Evolutionary conservation across 2,113 vertebrate genomes (phyloP).

Genomic region (Leptocoma aspasia): DNA sequence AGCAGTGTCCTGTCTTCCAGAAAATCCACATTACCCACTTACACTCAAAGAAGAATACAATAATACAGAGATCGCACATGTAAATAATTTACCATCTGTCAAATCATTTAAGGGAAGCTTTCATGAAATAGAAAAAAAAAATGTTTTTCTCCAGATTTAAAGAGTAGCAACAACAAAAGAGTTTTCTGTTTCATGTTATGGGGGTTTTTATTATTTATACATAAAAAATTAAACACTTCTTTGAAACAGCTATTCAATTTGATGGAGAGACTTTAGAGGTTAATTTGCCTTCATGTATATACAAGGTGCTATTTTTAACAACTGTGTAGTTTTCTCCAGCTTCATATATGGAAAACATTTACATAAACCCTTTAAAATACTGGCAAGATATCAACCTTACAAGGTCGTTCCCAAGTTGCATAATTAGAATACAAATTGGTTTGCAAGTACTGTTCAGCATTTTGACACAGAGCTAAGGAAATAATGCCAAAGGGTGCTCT

Average conservation of each 20-base stretch:
- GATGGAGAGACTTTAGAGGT: neutral
- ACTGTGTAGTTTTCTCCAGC: neutral
- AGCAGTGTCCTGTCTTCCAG: neutral
- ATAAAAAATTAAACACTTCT: neutral
- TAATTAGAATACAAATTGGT: conserved; percentile 50
- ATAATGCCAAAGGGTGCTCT: conserved; percentile 15
- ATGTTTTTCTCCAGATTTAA: neutral
- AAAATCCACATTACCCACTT: neutral
- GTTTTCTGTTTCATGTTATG: neutral
- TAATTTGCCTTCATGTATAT: neutral
- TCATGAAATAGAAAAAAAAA: neutral
- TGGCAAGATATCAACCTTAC: neutral
- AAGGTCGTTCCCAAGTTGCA: conserved; percentile 7
- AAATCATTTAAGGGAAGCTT: neutral
- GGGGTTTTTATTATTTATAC: neutral
- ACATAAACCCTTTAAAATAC: neutral
- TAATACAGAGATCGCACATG: neutral
- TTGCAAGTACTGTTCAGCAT: conserved; percentile 5
- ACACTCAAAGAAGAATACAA: neutral
- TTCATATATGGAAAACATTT: neutral
- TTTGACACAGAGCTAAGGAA: conserved; percentile 27
- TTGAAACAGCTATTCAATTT: neutral
- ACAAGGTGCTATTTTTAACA: neutral
- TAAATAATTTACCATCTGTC: neutral
- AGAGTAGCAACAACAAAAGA: neutral